phyloP scores from a whole-genome alignment of 2,888 invertebrate species.

The Drosophila borborema region DNA sequence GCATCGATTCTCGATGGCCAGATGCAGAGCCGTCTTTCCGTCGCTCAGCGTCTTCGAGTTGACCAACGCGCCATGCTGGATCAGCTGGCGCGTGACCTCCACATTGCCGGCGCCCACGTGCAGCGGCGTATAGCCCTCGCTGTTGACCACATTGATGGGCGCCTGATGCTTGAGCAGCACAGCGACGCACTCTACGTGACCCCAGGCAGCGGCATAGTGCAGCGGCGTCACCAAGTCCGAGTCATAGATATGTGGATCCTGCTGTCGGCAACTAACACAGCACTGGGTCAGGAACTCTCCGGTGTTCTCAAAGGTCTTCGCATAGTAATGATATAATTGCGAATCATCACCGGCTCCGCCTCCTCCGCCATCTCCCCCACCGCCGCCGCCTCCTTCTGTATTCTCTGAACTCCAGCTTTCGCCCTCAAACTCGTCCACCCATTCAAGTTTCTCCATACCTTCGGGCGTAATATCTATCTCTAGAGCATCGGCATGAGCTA shows the following conservation, averaged over 20 bases:
- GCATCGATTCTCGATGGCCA: conserved; percentile 87
- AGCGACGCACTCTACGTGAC: conserved; percentile 88
- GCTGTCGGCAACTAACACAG: conserved; percentile 74
- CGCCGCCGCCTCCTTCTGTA: neutral
- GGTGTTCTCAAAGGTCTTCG: conserved; percentile 90
- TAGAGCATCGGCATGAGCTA: conserved; percentile 61
- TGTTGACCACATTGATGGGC: conserved; percentile 88
- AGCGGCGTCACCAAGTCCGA: conserved; percentile 87
- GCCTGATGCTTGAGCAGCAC: conserved; percentile 88
- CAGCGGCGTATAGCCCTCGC: conserved; percentile 89
- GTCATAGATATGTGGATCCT: conserved; percentile 83
- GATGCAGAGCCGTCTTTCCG: conserved; percentile 88
- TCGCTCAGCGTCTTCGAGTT: conserved; percentile 87
- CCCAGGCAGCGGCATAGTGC: conserved; percentile 90
- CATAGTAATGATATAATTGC: conserved; percentile 89
- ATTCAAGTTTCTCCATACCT: conserved; percentile 89
- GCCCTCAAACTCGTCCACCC: conserved; percentile 90
- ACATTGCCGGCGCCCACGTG: conserved; percentile 89
- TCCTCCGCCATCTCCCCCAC: conserved; percentile 16
- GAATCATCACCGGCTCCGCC: conserved; percentile 82
- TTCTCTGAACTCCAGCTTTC: conserved; percentile 44
- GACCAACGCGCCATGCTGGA: conserved; percentile 87
- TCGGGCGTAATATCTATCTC: conserved; percentile 86
- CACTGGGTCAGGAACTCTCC: conserved; percentile 86
- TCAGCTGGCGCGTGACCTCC: conserved; percentile 87